These are phyloP conservation scores for Aurelia aurita DNA, from an alignment of 30 jellyfish, hydroid and myxozoan genomes.

Conservation along the genomic window DNA sequence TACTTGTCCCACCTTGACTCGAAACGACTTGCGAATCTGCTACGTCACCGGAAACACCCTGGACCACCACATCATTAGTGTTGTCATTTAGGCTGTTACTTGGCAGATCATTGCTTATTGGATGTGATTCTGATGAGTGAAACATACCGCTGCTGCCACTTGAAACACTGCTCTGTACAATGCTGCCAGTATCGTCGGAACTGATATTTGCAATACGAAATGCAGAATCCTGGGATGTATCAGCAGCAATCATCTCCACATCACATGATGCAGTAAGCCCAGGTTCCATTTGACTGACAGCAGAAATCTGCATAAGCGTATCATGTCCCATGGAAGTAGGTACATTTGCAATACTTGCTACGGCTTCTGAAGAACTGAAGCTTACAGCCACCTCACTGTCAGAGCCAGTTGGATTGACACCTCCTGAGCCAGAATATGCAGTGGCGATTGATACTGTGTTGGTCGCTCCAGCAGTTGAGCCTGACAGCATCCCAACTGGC, in stretches of 20 bases:
- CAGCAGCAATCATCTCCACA: constrained; percentile 78
- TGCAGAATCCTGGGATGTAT: constrained; percentile 64
- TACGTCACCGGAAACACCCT: background rate
- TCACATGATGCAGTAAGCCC: constrained; percentile 57
- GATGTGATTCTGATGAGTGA: constrained; percentile 35
- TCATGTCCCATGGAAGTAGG: background rate
- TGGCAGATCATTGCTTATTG: background rate
- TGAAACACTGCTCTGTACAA: constrained; percentile 66
- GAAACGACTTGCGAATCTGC: constrained; percentile 57
- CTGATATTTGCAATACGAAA: constrained; percentile 1
- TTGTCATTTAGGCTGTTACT: background rate
- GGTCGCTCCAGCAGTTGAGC: constrained; percentile 62
- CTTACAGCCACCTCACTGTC: constrained; percentile 9
- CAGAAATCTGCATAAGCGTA: constrained; percentile 33
- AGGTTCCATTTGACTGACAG: constrained; percentile 37
- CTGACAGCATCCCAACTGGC: constrained; percentile 98
- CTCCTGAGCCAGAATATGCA: constrained; percentile 40
- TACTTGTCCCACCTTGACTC: constrained; percentile 45
- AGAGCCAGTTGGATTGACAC: constrained; percentile 8
- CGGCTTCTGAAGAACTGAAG: constrained; percentile 20
- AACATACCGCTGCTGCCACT: constrained; percentile 22
- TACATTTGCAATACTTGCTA: constrained; percentile 2
- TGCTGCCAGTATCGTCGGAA: constrained; percentile 9
- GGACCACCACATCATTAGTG: constrained; percentile 6
- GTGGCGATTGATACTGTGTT: constrained; percentile 69